phyloP scores from a whole-genome alignment of 2,113 vertebrate genomes.

The Sorex araneus region DNA sequence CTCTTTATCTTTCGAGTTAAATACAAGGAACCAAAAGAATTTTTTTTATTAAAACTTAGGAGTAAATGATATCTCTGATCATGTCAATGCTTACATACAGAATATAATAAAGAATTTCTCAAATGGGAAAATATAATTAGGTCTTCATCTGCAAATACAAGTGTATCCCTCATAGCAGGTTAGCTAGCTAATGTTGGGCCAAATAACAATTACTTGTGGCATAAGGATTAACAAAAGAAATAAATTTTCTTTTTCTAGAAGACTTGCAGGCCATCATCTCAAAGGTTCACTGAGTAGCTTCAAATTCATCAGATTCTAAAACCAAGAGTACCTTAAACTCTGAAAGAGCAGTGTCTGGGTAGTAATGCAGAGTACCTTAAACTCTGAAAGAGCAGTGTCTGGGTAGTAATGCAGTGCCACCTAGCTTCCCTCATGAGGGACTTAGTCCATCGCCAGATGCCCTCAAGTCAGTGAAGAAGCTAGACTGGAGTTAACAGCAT shows the following conservation, averaged over 20 bases:
- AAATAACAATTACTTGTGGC: background rate
- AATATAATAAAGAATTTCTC: slow-evolving; percentile 37
- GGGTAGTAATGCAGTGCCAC: slow-evolving; percentile 85
- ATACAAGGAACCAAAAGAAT: background rate
- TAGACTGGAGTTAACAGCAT: no score
- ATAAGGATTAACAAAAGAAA: background rate
- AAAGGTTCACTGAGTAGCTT: background rate
- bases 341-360: slow-evolving; percentile 56
- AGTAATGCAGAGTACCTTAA: slow-evolving; percentile 79
- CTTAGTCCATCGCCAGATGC: background rate
- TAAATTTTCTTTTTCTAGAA: slow-evolving; percentile 23
- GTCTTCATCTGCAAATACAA: slow-evolving; percentile 31
- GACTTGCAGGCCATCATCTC: background rate
- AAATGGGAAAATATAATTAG: slow-evolving; percentile 19
- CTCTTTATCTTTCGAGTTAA: slow-evolving; percentile 37
- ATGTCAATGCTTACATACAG: background rate
- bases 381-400: slow-evolving; percentile 36
- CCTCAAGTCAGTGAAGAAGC: background rate
- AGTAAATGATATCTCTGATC: background rate
- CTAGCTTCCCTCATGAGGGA: slow-evolving; percentile 84
- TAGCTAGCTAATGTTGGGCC: background rate
- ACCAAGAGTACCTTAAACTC: background rate
- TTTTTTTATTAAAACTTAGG: background rate
- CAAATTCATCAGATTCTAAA: slow-evolving; percentile 8
- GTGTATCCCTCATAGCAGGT: background rate